Conservation (phyloP, 2,888 invertebrate genomes). For the Allolobophora icterica region DNA sequence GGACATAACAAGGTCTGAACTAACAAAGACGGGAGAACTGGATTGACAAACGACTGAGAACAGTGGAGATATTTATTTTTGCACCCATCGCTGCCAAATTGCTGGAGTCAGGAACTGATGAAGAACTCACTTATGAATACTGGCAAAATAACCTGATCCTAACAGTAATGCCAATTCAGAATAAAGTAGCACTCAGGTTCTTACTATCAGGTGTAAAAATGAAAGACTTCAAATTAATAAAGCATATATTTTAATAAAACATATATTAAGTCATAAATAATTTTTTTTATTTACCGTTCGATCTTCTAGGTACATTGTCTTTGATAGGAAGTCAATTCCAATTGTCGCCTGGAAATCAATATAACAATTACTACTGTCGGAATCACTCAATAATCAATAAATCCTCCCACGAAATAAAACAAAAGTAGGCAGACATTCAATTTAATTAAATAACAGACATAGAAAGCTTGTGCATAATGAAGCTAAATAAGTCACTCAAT, state of each 20-base stretch:
- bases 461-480: neutral
- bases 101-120: too few relatives aligned
- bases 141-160: neutral
- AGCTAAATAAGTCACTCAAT: neutral
- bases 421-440: neutral
- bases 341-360: conserved; percentile 84
- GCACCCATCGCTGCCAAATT: too few relatives aligned
- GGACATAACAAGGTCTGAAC: too few relatives aligned
- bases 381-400: neutral
- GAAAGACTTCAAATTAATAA: neutral
- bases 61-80: too few relatives aligned
- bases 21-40: too few relatives aligned
- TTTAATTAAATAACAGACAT: neutral
- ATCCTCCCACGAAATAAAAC: too few relatives aligned
- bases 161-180: neutral
- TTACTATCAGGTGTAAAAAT: neutral
- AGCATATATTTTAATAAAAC: neutral
- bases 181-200: neutral
- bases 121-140: neutral
- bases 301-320: conserved; percentile 99
- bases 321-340: conserved; percentile 98
- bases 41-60: too few relatives aligned
- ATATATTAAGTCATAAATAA: neutral
- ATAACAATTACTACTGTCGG: neutral
- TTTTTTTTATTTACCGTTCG: conserved; percentile 75